These are phyloP conservation scores for Drosophila equinoxialis DNA, from an alignment of 1,140 invertebrate genomes.

Conservation along the genomic window DNA sequence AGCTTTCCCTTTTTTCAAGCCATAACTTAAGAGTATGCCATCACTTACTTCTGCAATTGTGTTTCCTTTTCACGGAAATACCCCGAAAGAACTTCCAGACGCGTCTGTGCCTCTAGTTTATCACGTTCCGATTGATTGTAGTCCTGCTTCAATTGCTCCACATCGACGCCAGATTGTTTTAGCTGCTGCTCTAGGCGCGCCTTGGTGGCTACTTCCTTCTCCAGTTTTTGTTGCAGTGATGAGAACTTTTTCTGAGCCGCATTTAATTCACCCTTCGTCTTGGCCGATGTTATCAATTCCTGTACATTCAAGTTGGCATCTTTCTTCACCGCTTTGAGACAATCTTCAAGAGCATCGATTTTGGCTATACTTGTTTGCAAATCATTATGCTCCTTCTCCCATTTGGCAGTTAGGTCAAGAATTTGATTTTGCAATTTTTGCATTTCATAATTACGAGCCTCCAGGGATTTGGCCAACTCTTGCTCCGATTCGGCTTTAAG, in stretches of 20 bases:
- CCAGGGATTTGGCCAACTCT: conserved; percentile 78
- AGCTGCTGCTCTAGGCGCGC: conserved; percentile 65
- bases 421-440: conserved; percentile 78
- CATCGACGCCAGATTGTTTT: conserved; percentile 60
- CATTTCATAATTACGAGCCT: conserved; percentile 78
- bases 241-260: conserved; percentile 83
- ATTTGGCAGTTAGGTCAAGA: conserved; percentile 55
- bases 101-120: conserved; percentile 91
- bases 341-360: conserved; percentile 83
- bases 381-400: conserved; percentile 64
- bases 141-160: conserved; percentile 85
- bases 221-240: conserved; percentile 77
- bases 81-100: conserved; percentile 91
- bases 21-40: too few relatives aligned
- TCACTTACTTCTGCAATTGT: conserved; percentile 90
- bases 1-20: too few relatives aligned
- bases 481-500: conserved; percentile 78
- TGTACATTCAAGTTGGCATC: conserved; percentile 81
- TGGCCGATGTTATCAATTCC: conserved; percentile 83
- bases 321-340: conserved; percentile 83
- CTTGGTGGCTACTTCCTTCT: conserved; percentile 79
- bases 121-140: conserved; percentile 90
- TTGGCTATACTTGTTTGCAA: conserved; percentile 75
- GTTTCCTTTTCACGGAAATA: conserved; percentile 95
- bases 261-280: conserved; percentile 84